phyloP scores from a whole-genome alignment of 2,888 invertebrate genomes.

The Drosophila borealis region DNA sequence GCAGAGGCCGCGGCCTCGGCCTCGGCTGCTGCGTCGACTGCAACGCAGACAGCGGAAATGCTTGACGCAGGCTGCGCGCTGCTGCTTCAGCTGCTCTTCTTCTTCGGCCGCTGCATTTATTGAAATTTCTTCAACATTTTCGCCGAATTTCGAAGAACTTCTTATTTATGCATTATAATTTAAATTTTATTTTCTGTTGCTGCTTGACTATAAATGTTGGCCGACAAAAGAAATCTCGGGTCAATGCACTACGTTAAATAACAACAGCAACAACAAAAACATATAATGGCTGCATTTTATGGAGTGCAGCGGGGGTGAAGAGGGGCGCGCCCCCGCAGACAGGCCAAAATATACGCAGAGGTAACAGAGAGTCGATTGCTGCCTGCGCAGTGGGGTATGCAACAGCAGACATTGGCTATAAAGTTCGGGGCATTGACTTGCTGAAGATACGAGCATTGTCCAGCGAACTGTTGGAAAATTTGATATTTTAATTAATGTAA shows the following conservation, averaged over 20 bases:
- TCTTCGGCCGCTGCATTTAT: conserved; percentile 29
- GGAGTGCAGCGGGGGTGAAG: no score
- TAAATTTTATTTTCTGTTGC: conserved; percentile 23
- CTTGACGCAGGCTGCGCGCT: conserved; percentile 23
- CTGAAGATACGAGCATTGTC: conserved; percentile 8
- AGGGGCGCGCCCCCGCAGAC: background rate
- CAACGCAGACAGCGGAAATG: conserved; percentile 63
- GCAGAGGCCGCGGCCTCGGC: conserved; percentile 17
- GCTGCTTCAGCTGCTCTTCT: conserved; percentile 21
- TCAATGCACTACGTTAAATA: conserved; percentile 58
- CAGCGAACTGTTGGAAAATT: background rate
- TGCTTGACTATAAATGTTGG: conserved; percentile 44
- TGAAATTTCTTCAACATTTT: conserved; percentile 62
- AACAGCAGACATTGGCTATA: conserved; percentile 26
- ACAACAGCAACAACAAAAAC: conserved; percentile 39
- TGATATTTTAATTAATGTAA: background rate
- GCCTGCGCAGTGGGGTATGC: background rate
- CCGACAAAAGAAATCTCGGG: conserved; percentile 64
- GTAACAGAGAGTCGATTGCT: background rate
- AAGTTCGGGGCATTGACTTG: conserved; percentile 44
- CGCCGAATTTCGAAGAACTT: conserved; percentile 41
- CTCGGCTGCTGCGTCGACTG: conserved; percentile 34
- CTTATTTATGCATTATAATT: conserved; percentile 69
- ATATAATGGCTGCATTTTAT: conserved; percentile 44
- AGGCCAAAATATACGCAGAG: conserved; percentile 9